Conservation (phyloP, 1,140 invertebrate species). For the Ephestia elutella region DNA sequence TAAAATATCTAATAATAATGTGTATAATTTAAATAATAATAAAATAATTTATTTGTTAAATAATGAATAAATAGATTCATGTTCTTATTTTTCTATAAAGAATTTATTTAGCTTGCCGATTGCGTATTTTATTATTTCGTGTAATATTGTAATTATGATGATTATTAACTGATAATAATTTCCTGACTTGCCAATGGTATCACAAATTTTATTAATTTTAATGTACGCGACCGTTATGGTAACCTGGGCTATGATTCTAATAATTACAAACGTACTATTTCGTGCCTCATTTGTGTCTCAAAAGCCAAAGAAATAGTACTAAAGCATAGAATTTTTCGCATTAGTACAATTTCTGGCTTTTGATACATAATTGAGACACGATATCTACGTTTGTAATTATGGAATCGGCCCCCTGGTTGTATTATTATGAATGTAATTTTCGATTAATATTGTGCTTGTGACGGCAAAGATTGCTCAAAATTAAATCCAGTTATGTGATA, state of each 20-base stretch:
- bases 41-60: conserved; percentile 45
- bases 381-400: too few species aligned
- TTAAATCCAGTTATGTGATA: conserved; percentile 36
- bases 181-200: conserved; percentile 34
- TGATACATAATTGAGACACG: too few species aligned
- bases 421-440: neutral
- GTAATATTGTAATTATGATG: conserved; percentile 6
- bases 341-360: too few species aligned
- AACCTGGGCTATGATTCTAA: too few species aligned
- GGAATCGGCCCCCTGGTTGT: too few species aligned
- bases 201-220: conserved; percentile 23
- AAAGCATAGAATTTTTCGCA: too few species aligned
- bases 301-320: too few species aligned
- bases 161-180: conserved; percentile 8
- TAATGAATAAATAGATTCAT: conserved; percentile 28
- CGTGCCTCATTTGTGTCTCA: too few species aligned
- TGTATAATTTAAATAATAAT: conserved; percentile 35
- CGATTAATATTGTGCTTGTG: neutral
- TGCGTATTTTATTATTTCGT: conserved; percentile 12
- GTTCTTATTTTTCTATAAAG: conserved; percentile 25
- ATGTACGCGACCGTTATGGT: neutral
- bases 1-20: conserved; percentile 27
- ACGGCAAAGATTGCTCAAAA: conserved; percentile 47
- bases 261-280: too few species aligned
- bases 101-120: conserved; percentile 26